Conservation (phyloP, 35 echinoderm and acorn worm genomes). For the Amphiura filiformis region DNA sequence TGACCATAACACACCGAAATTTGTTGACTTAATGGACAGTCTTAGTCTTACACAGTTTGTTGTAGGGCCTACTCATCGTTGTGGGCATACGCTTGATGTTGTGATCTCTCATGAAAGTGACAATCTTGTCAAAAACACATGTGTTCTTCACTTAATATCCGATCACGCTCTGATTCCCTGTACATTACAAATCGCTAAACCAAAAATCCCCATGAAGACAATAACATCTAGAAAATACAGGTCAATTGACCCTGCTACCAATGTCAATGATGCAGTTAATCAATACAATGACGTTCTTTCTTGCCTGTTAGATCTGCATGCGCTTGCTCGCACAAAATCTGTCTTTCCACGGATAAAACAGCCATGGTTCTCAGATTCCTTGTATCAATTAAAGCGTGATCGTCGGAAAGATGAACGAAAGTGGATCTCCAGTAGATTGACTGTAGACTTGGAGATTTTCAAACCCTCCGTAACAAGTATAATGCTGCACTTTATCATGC, state of each 20-base stretch:
- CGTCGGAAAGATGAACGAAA: conserved; percentile 28
- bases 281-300: not conserved
- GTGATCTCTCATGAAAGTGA: conserved; percentile 23
- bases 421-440: conserved; percentile 21
- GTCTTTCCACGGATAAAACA: conserved; percentile 8
- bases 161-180: conserved; percentile 31
- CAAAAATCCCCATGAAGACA: not conserved
- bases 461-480: not conserved
- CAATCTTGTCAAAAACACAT: conserved; percentile 9
- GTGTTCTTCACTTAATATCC: conserved; percentile 31
- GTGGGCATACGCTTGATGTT: conserved; percentile 43
- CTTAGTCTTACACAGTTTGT: conserved; percentile 39
- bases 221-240: conserved; percentile 18
- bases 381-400: conserved; percentile 28
- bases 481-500: not conserved
- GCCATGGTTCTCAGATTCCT: conserved; percentile 19
- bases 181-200: not conserved
- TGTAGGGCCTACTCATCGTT: conserved; percentile 23
- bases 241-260: conserved; percentile 9
- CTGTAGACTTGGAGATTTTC: conserved; percentile 15
- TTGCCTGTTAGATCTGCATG: conserved; percentile 24
- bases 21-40: not conserved
- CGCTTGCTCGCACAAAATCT: not conserved
- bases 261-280: not conserved
- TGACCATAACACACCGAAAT: conserved; percentile 19